phyloP scores from a whole-genome alignment of 1,140 invertebrate species.

The Magallana ariakensis region DNA sequence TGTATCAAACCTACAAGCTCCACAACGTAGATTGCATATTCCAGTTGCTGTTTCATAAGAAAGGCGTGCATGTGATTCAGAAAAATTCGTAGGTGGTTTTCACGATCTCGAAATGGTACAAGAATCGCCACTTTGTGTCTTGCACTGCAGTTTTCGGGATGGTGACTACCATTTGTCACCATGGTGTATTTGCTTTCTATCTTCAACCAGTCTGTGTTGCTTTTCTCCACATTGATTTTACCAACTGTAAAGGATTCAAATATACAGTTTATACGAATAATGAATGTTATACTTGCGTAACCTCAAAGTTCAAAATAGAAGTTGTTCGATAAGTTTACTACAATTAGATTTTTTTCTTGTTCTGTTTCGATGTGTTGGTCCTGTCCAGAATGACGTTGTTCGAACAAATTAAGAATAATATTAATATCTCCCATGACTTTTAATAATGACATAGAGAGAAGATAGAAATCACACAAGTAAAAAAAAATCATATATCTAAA shows the following conservation, averaged over 20 bases:
- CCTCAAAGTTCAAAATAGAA: too few relatives aligned
- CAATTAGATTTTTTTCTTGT: too few relatives aligned
- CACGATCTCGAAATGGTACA: constrained; percentile 71
- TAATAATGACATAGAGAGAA: too few relatives aligned
- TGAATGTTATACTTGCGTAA: not conserved
- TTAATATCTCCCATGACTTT: too few relatives aligned
- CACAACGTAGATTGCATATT: constrained; percentile 72
- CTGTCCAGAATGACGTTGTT: too few relatives aligned
- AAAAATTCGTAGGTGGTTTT: constrained; percentile 67
- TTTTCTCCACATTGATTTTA: constrained; percentile 2
- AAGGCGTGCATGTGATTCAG: constrained; percentile 70
- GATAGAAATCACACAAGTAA: too few relatives aligned
- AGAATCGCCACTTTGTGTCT: constrained; percentile 68
- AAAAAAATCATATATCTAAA: too few relatives aligned
- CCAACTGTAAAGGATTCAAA: constrained; percentile 32
- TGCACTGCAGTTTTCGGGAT: constrained; percentile 63
- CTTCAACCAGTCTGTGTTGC: constrained; percentile 12
- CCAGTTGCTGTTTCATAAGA: constrained; percentile 68
- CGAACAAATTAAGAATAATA: too few relatives aligned
- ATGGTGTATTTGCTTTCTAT: constrained; percentile 54
- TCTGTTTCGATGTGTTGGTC: too few relatives aligned
- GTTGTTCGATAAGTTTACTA: too few relatives aligned
- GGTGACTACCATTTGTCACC: constrained; percentile 66
- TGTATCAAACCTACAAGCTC: constrained; percentile 62
- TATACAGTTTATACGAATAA: too few relatives aligned